Conservation (phyloP, 2,888 invertebrate species). For the Sturmia bella region DNA sequence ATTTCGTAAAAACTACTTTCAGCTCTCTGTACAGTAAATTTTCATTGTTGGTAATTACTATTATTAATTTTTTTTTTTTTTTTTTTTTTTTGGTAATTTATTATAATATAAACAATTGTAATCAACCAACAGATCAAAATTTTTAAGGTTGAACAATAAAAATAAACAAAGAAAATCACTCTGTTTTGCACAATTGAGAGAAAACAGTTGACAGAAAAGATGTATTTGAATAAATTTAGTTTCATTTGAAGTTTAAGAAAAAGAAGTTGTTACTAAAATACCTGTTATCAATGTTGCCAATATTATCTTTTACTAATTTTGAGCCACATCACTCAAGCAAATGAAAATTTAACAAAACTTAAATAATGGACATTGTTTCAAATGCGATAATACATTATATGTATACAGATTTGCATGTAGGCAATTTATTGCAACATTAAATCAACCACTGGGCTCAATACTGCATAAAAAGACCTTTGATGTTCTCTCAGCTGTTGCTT, state of each 20-base stretch:
- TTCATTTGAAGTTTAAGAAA: background rate
- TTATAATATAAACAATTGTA: slow-evolving; percentile 42
- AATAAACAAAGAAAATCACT: background rate
- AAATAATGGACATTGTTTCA: too few species aligned
- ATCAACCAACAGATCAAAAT: slow-evolving; percentile 40
- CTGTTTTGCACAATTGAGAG: slow-evolving; percentile 2
- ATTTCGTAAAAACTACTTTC: background rate
- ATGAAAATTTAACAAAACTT: too few species aligned
- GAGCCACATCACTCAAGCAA: too few species aligned
- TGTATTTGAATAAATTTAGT: slow-evolving; percentile 1
- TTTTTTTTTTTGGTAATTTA: slow-evolving; percentile 19
- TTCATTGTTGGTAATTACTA: slow-evolving; percentile 8
- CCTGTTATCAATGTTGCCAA: slow-evolving; percentile 45
- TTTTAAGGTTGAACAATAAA: slow-evolving; percentile 39
- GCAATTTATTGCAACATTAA: too few species aligned
- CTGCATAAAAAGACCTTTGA: too few species aligned
- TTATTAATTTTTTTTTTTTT: too few species aligned
- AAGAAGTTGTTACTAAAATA: slow-evolving; percentile 28
- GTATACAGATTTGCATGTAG: too few species aligned
- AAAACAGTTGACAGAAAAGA: slow-evolving; percentile 5
- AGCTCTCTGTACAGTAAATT: slow-evolving; percentile 8
- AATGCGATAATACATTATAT: too few species aligned
- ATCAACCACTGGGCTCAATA: too few species aligned
- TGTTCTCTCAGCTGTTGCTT: too few species aligned
- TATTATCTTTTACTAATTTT: background rate